Evolutionary conservation across 2,888 invertebrate species (phyloP).

Genomic region (Graphium colonna): DNA sequence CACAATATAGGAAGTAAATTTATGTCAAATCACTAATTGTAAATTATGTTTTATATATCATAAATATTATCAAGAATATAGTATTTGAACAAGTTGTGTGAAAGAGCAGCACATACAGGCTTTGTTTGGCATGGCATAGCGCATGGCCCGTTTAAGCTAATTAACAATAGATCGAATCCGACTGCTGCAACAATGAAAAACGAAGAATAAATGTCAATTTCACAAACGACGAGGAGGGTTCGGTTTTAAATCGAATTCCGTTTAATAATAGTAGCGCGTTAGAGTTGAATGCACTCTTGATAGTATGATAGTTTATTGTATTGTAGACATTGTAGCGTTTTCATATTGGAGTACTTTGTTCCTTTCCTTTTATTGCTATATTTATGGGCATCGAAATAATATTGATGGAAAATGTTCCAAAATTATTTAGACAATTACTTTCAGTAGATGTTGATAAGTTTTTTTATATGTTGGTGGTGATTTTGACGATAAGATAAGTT

Average conservation of each 20-base stretch:
- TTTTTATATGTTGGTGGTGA: too few relatives aligned
- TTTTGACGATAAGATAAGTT: too few relatives aligned
- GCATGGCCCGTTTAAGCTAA: conserved; percentile 76
- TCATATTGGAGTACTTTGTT: conserved; percentile 30
- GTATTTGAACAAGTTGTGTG: neutral
- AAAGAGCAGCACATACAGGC: conserved; percentile 29
- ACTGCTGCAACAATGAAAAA: conserved; percentile 78
- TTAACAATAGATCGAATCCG: conserved; percentile 78
- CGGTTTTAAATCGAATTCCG: conserved; percentile 78
- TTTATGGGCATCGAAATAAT: neutral
- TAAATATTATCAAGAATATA: neutral
- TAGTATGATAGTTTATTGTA: conserved; percentile 73
- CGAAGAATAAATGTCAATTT: conserved; percentile 80
- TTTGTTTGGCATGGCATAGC: conserved; percentile 54
- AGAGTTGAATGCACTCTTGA: conserved; percentile 77
- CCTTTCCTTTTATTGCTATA: neutral
- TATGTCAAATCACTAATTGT: neutral
- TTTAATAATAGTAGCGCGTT: conserved; percentile 76
- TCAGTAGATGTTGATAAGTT: too few relatives aligned
- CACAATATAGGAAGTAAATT: too few relatives aligned
- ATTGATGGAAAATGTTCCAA: neutral
- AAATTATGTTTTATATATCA: neutral
- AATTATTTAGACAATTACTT: too few relatives aligned
- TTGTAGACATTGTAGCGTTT: conserved; percentile 44
- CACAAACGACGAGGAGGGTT: conserved; percentile 78